Evolutionary conservation across 2,888 invertebrate species (phyloP).

Genomic region (Drosophila hawaiiensis): DNA sequence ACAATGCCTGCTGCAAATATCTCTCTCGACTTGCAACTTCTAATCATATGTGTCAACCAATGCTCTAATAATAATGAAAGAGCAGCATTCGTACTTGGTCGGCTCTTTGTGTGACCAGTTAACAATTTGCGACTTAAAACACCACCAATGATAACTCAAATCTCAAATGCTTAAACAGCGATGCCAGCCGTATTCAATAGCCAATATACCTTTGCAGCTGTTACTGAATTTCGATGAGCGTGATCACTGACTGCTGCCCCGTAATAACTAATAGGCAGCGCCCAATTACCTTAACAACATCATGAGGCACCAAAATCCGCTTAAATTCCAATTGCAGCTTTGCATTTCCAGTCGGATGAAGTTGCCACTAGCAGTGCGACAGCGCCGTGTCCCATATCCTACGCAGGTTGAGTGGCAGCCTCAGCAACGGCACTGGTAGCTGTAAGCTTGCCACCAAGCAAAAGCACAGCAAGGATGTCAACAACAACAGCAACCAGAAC

Average conservation of each 20-base stretch:
- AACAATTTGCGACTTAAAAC: background rate
- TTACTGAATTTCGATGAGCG: background rate
- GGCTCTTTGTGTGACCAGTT: background rate
- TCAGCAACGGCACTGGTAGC: background rate
- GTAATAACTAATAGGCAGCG: conserved; percentile 38
- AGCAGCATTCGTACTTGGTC: no score
- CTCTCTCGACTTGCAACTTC: no score
- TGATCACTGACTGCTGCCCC: conserved; percentile 1
- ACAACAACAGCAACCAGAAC: conserved; percentile 1
- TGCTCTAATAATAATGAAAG: background rate
- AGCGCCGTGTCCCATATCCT: background rate
- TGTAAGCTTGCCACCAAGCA: conserved; percentile 1
- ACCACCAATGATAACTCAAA: background rate
- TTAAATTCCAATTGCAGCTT: conserved; percentile 57
- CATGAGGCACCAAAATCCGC: conserved; percentile 49
- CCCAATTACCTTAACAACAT: conserved; percentile 53
- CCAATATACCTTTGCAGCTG: background rate
- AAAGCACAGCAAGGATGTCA: conserved; percentile 13
- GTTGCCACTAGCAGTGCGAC: background rate
- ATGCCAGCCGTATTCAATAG: background rate
- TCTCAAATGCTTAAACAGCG: background rate
- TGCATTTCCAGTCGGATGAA: conserved; percentile 37
- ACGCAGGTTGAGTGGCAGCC: background rate
- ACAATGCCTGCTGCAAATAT: background rate
- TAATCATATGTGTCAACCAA: background rate